Conservation (phyloP, 2,888 invertebrate species). For the Drosophila infuscata region DNA sequence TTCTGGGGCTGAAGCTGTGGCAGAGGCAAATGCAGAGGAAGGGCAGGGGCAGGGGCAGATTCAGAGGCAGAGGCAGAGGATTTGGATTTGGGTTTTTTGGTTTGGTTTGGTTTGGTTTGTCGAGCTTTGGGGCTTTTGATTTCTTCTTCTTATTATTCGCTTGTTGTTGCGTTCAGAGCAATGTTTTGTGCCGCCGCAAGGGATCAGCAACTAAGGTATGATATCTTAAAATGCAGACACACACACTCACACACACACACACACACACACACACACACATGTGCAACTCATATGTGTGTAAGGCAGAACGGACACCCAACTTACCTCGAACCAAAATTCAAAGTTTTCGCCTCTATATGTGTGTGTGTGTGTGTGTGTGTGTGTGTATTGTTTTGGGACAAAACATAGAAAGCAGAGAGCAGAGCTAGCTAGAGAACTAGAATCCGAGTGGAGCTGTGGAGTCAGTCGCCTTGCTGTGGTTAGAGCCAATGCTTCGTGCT, state of each 20-base stretch:
- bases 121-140: constrained; percentile 32
- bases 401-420: constrained; percentile 46
- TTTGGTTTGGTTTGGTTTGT: constrained; percentile 25
- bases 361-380: constrained; percentile 14
- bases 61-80: constrained; percentile 40
- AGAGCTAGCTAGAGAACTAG: constrained; percentile 12
- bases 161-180: constrained; percentile 53
- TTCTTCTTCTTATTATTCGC: constrained; percentile 36
- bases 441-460: constrained; percentile 8
- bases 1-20: constrained; percentile 37
- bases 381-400: constrained; percentile 60
- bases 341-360: constrained; percentile 38
- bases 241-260: constrained; percentile 54
- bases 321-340: constrained; percentile 45
- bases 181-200: constrained; percentile 70
- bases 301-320: constrained; percentile 73
- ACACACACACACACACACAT: constrained; percentile 31
- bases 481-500: constrained; percentile 71
- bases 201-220: constrained; percentile 74
- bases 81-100: constrained; percentile 40
- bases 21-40: constrained; percentile 29
- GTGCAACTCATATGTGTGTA: constrained; percentile 26
- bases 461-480: constrained; percentile 69
- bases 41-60: constrained; percentile 19
- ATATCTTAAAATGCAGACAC: constrained; percentile 80